A percentile compares a stretch with the other conserved stretches of the same genome.
Conservation (phyloP, 2,888 invertebrate genomes). For the Parthenolecanium corni region DNA sequence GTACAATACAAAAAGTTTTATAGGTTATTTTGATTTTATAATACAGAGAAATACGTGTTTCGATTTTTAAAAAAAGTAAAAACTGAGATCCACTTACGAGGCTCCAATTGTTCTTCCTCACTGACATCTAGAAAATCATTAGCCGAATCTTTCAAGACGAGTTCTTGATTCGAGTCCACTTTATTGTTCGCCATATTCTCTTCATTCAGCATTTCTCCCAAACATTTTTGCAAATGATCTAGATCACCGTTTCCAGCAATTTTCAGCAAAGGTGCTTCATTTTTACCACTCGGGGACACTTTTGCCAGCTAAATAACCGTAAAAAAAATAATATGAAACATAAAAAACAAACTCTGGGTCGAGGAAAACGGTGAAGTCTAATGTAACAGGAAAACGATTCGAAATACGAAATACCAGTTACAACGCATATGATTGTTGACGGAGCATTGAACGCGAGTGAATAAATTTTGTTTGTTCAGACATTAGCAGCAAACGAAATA, state of each 20-base stretch:
- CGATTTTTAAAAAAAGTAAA: too few relatives aligned
- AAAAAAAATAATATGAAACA: not conserved
- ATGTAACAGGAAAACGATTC: not conserved
- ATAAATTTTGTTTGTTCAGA: not conserved
- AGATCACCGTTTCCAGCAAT: constrained; percentile 46
- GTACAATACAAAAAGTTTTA: not conserved
- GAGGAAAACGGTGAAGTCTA: not conserved
- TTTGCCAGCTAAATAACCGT: not conserved
- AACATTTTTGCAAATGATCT: constrained; percentile 50
- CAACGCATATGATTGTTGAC: not conserved
- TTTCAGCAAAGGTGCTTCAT: constrained; percentile 33
- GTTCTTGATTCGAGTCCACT: constrained; percentile 5
- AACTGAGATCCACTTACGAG: constrained; percentile 32
- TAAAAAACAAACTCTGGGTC: too few relatives aligned
- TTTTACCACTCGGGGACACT: constrained; percentile 19
- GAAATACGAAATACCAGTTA: not conserved
- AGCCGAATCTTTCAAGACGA: constrained; percentile 19
- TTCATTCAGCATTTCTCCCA: constrained; percentile 45
- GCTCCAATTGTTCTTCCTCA: constrained; percentile 33
- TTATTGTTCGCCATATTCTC: constrained; percentile 19
- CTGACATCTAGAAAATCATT: constrained; percentile 13
- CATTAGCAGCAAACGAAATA: not conserved
- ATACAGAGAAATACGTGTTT: too few relatives aligned
- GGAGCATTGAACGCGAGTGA: not conserved
- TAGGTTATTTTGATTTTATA: too few relatives aligned